Conservation (phyloP, 2,888 invertebrate species). For the Dicycla oo region DNA sequence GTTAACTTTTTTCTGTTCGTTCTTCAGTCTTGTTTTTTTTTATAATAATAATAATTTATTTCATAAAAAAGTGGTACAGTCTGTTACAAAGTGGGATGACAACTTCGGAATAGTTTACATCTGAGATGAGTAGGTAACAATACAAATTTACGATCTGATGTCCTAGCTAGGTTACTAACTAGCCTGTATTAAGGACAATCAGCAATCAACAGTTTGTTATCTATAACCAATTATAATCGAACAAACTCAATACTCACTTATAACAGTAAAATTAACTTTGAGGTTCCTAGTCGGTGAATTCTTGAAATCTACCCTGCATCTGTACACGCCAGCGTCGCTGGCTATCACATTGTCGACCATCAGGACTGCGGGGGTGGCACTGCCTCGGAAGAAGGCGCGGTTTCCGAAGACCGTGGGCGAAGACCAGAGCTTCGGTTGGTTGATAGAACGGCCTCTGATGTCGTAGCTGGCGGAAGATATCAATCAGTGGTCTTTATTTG, state of each 20-base stretch:
- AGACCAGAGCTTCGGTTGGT: slow-evolving; percentile 96
- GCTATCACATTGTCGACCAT: slow-evolving; percentile 94
- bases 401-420: slow-evolving; percentile 94
- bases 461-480: slow-evolving; percentile 91
- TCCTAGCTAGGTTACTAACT: too few relatives aligned
- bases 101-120: too few relatives aligned
- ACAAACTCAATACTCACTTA: slow-evolving; percentile 92
- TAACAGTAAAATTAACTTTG: slow-evolving; percentile 97
- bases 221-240: neutral
- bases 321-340: slow-evolving; percentile 95
- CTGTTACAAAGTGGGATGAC: too few relatives aligned
- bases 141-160: too few relatives aligned
- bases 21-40: too few relatives aligned
- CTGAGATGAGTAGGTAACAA: too few relatives aligned
- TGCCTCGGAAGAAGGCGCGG: slow-evolving; percentile 94
- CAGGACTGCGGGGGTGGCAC: slow-evolving; percentile 94
- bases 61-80: too few relatives aligned
- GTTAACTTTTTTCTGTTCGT: too few relatives aligned
- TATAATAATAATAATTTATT: too few relatives aligned
- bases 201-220: too few relatives aligned
- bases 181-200: too few relatives aligned
- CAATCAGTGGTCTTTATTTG: too few relatives aligned
- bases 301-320: slow-evolving; percentile 97
- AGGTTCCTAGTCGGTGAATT: slow-evolving; percentile 97
- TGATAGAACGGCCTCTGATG: slow-evolving; percentile 93